A percentile compares a stretch with the other conserved stretches of the same genome.
Evolutionary conservation across 2,113 vertebrate genomes (phyloP).

Genomic region (Otus sunia): DNA sequence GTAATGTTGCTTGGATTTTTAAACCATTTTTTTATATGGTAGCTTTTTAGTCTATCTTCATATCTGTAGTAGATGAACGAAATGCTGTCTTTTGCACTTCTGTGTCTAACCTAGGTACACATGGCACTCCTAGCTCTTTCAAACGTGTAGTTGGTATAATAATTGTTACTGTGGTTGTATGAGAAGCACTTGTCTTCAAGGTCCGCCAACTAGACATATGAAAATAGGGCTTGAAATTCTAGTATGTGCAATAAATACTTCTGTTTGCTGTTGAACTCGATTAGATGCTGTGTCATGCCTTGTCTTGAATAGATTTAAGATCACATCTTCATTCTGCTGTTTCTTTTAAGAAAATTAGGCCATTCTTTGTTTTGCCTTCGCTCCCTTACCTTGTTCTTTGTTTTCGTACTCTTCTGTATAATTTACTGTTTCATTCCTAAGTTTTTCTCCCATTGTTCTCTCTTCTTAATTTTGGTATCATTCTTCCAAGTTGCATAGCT

Average conservation of each 20-base stretch:
- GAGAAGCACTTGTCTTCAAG: neutral
- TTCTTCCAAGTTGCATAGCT: neutral
- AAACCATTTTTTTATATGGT: neutral
- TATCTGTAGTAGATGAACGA: neutral
- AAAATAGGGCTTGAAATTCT: neutral
- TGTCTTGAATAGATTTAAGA: neutral
- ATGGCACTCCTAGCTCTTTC: neutral
- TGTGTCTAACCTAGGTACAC: neutral
- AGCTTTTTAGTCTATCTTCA: neutral
- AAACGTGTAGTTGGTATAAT: neutral
- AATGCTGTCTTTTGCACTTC: neutral
- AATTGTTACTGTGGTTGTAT: neutral
- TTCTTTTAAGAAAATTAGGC: neutral
- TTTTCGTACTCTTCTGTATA: neutral
- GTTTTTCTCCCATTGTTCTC: neutral
- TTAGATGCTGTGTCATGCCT: neutral
- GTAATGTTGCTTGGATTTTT: neutral
- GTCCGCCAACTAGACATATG: neutral
- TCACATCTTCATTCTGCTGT: neutral
- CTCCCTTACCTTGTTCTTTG: neutral
- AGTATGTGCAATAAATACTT: neutral
- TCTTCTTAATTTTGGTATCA: fast-evolving
- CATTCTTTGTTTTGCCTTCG: neutral
- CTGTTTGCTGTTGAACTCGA: neutral
- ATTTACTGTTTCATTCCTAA: neutral